Evolutionary conservation across 2,113 vertebrate species (phyloP).

Genomic region (Chitala chitala): DNA sequence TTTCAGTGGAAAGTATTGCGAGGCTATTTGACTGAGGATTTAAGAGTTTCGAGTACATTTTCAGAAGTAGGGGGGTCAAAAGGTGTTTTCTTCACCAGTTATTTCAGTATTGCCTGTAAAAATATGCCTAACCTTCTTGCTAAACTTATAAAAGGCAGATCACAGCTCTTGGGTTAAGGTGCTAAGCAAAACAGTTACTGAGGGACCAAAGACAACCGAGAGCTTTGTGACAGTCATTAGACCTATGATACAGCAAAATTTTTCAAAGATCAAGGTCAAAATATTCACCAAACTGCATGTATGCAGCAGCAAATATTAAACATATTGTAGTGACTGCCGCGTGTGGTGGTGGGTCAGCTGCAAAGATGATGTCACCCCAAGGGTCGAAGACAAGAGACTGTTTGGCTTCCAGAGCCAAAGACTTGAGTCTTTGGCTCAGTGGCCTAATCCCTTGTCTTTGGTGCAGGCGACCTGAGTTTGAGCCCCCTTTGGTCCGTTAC

Average conservation of each 20-base stretch:
- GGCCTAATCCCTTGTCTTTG: no score
- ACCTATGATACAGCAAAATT: not conserved
- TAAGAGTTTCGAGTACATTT: conserved; percentile 15
- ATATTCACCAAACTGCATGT: not conserved
- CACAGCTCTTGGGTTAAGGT: not conserved
- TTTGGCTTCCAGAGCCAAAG: no score
- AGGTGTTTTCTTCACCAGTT: conserved; percentile 4
- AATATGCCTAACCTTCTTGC: conserved; percentile 1
- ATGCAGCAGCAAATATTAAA: no score
- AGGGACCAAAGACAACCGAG: not conserved
- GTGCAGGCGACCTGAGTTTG: no score
- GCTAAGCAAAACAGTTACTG: not conserved
- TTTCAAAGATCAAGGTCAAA: not conserved
- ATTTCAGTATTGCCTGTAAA: conserved; percentile 12
- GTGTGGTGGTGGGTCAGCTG: no score
- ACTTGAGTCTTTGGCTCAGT: no score
- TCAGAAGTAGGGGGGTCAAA: conserved; percentile 1
- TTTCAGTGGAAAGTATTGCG: conserved; percentile 4
- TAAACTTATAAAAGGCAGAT: not conserved
- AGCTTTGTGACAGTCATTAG: not conserved
- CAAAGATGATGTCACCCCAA: no score
- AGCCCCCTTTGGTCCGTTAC: no score
- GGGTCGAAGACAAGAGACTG: no score
- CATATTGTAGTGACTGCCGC: no score
- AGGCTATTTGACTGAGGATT: not conserved